Conservation (phyloP, 1,140 invertebrate species). For the Paralvinella palmiformis region DNA sequence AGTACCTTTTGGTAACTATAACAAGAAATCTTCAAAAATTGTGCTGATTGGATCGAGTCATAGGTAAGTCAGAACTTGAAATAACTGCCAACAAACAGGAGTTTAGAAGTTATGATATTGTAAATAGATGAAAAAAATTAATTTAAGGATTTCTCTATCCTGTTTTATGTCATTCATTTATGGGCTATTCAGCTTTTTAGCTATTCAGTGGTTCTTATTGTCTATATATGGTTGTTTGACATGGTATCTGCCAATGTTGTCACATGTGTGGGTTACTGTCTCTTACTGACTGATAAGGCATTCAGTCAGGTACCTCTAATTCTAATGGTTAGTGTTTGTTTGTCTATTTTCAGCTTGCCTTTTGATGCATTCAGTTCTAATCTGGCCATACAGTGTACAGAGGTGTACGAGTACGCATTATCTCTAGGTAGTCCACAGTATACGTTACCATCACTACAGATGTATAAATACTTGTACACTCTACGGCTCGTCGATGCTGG, state of each 20-base stretch:
- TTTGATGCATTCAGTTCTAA: constrained; percentile 65
- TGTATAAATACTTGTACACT: constrained; percentile 60
- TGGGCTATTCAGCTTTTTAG: too few relatives aligned
- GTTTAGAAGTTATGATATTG: too few relatives aligned
- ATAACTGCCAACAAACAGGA: too few relatives aligned
- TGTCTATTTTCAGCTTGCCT: constrained; percentile 32
- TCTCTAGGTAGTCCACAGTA: constrained; percentile 70
- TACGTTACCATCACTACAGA: constrained; percentile 65
- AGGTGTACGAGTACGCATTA: constrained; percentile 89
- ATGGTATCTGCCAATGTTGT: too few relatives aligned
- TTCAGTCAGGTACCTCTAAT: background rate
- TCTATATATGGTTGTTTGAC: too few relatives aligned
- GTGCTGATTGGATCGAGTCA: constrained; percentile 69
- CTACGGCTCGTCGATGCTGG: constrained; percentile 72
- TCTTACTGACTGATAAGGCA: too few relatives aligned
- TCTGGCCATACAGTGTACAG: constrained; percentile 85
- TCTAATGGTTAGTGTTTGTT: background rate
- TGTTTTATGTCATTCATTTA: too few relatives aligned
- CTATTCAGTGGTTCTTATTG: too few relatives aligned
- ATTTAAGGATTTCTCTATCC: too few relatives aligned
- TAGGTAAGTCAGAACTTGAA: too few relatives aligned
- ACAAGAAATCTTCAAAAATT: constrained; percentile 59
- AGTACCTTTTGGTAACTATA: constrained; percentile 64
- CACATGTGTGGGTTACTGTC: too few relatives aligned
- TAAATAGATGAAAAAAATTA: too few relatives aligned